Evolutionary conservation across 2,797 vertebrate genomes (phyloP).

Genomic region (Poeciliopsis presidionis): DNA sequence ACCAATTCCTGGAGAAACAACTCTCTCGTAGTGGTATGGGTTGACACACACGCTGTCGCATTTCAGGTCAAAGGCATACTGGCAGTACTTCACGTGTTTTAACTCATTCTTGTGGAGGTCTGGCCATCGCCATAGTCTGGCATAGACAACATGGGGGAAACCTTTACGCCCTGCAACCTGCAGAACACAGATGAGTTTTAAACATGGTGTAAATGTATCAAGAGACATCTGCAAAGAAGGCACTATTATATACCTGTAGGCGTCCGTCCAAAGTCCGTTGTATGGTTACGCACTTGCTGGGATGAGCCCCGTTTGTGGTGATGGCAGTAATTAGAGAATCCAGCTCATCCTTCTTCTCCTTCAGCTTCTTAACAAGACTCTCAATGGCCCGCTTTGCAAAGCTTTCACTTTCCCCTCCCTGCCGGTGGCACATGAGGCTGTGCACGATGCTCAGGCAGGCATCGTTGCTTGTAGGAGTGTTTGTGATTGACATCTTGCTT

Average conservation of each 20-base stretch:
- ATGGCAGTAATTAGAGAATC: constrained; percentile 97
- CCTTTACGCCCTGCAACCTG: constrained; percentile 97
- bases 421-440: constrained; percentile 97
- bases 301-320: constrained; percentile 96
- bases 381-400: constrained; percentile 97
- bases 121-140: constrained; percentile 96
- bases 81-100: constrained; percentile 98
- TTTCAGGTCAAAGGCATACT: constrained; percentile 97
- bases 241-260: constrained; percentile 83
- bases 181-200: constrained; percentile 25
- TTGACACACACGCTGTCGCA: constrained; percentile 98
- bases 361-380: constrained; percentile 97
- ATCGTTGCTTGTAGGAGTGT: constrained; percentile 96
- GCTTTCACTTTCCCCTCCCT: constrained; percentile 96
- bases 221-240: neutral
- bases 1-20: constrained; percentile 97
- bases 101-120: constrained; percentile 98
- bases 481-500: constrained; percentile 92
- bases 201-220: neutral
- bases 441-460: constrained; percentile 98
- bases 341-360: constrained; percentile 97
- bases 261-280: constrained; percentile 96
- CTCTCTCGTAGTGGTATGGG: constrained; percentile 97
- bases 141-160: constrained; percentile 96
- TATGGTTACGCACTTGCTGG: constrained; percentile 98